A percentile compares a stretch with the other conserved stretches of the same genome.
These are phyloP conservation scores for Sapajus apella DNA, from an alignment of 2,113 vertebrate species.

Conservation along the genomic window DNA sequence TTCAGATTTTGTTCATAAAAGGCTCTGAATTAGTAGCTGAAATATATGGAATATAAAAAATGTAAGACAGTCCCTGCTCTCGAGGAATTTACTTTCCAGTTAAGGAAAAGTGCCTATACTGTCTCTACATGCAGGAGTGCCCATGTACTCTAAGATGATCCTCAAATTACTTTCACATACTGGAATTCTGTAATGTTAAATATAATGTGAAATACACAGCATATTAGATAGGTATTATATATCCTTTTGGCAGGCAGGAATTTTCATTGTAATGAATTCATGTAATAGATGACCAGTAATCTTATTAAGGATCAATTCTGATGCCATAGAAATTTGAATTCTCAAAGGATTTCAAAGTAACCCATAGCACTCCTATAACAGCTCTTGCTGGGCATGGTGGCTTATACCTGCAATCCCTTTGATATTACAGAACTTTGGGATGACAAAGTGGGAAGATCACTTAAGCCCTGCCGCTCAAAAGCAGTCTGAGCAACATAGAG, in stretches of 20 bases:
- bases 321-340: not conserved
- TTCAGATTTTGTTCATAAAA: not conserved
- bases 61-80: not conserved
- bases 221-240: not conserved
- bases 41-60: not conserved
- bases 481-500: too few species aligned
- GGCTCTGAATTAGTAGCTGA: not conserved
- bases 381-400: not conserved
- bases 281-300: not conserved
- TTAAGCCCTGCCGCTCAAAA: too few species aligned
- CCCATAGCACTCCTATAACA: not conserved
- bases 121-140: too few species aligned
- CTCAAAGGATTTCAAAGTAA: not conserved
- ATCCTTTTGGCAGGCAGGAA: not conserved
- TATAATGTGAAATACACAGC: not conserved
- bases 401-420: too few species aligned
- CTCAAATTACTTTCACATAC: not conserved
- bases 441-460: too few species aligned
- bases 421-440: too few species aligned
- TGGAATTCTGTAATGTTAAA: not conserved
- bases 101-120: not conserved
- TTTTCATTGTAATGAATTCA: not conserved
- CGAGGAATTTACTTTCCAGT: not conserved
- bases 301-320: not conserved
- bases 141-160: not conserved